Evolutionary conservation across 92 coral and sea anemone species (phyloP).

Genomic region (Pocillopora meandrina): DNA sequence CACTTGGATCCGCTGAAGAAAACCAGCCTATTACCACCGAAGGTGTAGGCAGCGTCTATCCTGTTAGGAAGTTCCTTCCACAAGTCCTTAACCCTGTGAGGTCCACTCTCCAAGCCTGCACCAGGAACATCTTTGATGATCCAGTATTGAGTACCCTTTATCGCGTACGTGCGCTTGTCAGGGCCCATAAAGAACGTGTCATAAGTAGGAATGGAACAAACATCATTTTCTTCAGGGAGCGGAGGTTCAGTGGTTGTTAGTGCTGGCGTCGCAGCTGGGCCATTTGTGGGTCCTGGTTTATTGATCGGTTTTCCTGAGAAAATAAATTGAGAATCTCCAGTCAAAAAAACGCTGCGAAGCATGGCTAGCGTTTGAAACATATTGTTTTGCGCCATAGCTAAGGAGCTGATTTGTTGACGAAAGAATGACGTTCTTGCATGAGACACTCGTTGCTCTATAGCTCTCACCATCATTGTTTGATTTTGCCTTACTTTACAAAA

Average conservation of each 20-base stretch:
- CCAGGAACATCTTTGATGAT: conserved; percentile 37
- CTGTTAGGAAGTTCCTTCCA: conserved; percentile 71
- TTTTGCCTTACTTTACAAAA: no score
- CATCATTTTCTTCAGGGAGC: conserved; percentile 41
- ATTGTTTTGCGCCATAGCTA: no score
- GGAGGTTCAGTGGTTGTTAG: conserved; percentile 27
- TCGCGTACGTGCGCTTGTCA: conserved; percentile 64
- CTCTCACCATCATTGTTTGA: no score
- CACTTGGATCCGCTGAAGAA: conserved; percentile 75
- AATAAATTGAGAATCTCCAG: not conserved
- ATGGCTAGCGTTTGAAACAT: not conserved
- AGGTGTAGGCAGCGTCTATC: conserved; percentile 75
- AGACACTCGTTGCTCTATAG: no score
- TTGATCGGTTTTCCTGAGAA: conserved; percentile 7
- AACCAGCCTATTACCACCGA: conserved; percentile 47
- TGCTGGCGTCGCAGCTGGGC: not conserved
- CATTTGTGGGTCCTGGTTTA: conserved; percentile 23
- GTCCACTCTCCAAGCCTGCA: conserved; percentile 72
- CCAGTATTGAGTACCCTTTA: conserved; percentile 66
- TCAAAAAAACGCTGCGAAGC: not conserved
- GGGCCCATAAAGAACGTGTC: conserved; percentile 53
- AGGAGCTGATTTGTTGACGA: no score
- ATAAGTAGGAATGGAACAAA: conserved; percentile 46
- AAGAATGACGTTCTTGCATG: no score
- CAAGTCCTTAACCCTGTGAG: conserved; percentile 58